Evolutionary conservation across 2,888 invertebrate genomes (phyloP), one percentile per base, ranked within the genome.

Genomic region (Drosophila pegasa): DNA sequence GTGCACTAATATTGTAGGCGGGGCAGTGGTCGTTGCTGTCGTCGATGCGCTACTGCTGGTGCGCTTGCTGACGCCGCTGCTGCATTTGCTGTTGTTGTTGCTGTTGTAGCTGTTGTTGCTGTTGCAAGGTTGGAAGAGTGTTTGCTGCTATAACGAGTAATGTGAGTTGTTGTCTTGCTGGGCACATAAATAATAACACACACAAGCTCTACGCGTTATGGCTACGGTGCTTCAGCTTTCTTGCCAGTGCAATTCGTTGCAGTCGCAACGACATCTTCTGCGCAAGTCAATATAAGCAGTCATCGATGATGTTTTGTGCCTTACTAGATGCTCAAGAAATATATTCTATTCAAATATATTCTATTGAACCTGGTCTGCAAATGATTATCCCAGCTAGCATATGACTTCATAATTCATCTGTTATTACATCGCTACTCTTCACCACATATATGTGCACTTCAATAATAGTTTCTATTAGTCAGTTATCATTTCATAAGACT

Each of bases 91-190:
- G 62, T 18, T 55, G 57, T 9, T 29, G 57, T 14, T 47, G 18
- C 27, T 62, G 63, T 9, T 62, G 60, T 22, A 58, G 77, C 27
- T 54, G 74, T 38, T 59, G 71, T 65, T 78, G 78, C 59, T 82
- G 91, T 57, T 82, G 88, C 84, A 85, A 89, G 76, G 89, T 87
- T 89, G 87, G 75, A 87, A 86, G 84, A 81, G 88, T 76, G 86
- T 80, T 89, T 91, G 89, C 88, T 86, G 90, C 90, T 91, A 90
- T 88, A 90, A 90, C 73, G 84, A 88, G 87, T 88, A 91, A 90
- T 83, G 88, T 88, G 86, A 86, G 88, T 84, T 75, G 67, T 71
- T 64, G 76, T 77, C 60, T 67, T 67, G 51, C 60, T 67, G 51
- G 57, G 60, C 63, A 47, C 72, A 86, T 58, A 56, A 60, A 67